A percentile compares a stretch with the other conserved stretches of the same genome.
phyloP scores from a whole-genome alignment of 2,797 vertebrate species.

The Emys orbicularis region DNA sequence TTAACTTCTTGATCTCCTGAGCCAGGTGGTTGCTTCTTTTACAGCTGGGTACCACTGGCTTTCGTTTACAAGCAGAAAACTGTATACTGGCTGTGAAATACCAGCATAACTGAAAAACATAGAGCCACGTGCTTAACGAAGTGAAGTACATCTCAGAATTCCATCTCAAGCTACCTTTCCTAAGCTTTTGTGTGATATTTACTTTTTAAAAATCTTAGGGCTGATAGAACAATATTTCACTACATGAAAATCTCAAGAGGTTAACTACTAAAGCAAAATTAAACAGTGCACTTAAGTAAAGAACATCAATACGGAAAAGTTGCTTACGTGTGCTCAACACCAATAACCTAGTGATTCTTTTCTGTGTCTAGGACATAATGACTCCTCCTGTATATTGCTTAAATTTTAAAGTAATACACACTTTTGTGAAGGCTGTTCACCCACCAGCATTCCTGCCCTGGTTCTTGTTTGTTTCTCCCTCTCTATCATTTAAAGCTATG shows the following conservation, averaged over 20 bases:
- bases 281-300: not conserved
- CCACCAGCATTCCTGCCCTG: not conserved
- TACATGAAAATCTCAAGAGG: not conserved
- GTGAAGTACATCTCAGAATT: not conserved
- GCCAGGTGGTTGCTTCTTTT: not conserved
- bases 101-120: not conserved
- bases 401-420: not conserved
- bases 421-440: not conserved
- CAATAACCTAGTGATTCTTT: not conserved
- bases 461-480: not conserved
- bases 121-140: not conserved
- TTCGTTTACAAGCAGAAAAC: conserved; percentile 16
- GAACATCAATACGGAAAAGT: not conserved
- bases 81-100: conserved; percentile 2
- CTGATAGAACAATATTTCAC: not conserved
- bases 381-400: not conserved
- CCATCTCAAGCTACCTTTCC: not conserved
- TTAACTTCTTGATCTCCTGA: not conserved
- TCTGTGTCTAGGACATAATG: not conserved
- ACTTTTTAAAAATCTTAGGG: not conserved
- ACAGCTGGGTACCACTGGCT: not conserved
- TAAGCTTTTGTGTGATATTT: conserved; percentile 3
- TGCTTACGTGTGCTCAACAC: not conserved
- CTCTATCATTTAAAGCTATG: not conserved
- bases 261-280: not conserved